phyloP scores from a whole-genome alignment of 2,888 invertebrate genomes.

The Philaethria dido region DNA sequence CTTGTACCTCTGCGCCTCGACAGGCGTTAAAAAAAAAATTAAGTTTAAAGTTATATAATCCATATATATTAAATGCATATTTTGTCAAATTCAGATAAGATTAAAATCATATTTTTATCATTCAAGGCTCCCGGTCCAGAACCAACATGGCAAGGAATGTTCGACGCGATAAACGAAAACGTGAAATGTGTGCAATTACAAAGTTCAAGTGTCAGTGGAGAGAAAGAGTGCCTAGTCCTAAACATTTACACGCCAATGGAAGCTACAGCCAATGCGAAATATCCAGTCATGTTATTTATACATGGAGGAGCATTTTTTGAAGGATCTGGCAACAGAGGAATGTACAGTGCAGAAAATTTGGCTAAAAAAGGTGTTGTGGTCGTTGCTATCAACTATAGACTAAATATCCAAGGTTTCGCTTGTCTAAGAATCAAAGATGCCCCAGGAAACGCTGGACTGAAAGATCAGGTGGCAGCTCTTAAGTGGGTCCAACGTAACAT shows the following conservation, averaged over 20 bases:
- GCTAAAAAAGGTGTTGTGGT: conserved; percentile 62
- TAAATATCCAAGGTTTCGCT: conserved; percentile 67
- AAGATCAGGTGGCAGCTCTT: conserved; percentile 68
- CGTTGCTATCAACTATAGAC: conserved; percentile 69
- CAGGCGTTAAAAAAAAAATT: too few relatives aligned
- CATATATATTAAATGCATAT: too few relatives aligned
- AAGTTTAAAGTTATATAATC: too few relatives aligned
- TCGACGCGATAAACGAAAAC: conserved; percentile 57
- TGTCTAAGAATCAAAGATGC: conserved; percentile 67
- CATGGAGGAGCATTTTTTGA: conserved; percentile 71
- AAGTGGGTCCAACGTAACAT: conserved; percentile 67
- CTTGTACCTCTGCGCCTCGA: too few relatives aligned
- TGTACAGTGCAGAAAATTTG: conserved; percentile 68
- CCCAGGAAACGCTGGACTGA: conserved; percentile 69
- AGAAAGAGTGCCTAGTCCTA: conserved; percentile 61
- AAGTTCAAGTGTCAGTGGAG: conserved; percentile 52
- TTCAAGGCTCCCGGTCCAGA: conserved; percentile 68
- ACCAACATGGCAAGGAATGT: conserved; percentile 62
- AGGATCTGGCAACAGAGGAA: conserved; percentile 56
- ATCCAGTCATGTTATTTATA: conserved; percentile 72
- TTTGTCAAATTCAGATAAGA: conserved; percentile 1
- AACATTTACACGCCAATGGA: conserved; percentile 66
- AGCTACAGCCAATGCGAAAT: conserved; percentile 40
- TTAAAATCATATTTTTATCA: conserved; percentile 13
- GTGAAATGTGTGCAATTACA: conserved; percentile 50